Percentiles rank a stretch among this genome's conserved stretches.
phyloP scores from a whole-genome alignment of 2,113 vertebrate species.

The Caranx melampygus region DNA sequence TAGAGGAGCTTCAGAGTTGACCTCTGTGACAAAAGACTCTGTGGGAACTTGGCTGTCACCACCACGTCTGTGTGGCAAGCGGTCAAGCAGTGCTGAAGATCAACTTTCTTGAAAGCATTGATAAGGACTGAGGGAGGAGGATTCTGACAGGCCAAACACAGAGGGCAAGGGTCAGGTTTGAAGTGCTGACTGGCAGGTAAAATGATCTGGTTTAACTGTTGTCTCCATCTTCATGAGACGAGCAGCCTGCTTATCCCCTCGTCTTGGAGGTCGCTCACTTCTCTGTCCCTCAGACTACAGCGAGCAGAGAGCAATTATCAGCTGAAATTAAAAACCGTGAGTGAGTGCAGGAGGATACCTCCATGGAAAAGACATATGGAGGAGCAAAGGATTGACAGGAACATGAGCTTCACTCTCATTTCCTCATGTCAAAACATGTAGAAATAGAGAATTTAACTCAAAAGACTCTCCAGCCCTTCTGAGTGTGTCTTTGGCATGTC shows the following conservation, averaged over 20 bases:
- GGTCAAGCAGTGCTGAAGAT: slow-evolving; percentile 45
- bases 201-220: slow-evolving; percentile 60
- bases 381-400: slow-evolving; percentile 28
- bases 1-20: slow-evolving; percentile 69
- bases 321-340: slow-evolving; percentile 52
- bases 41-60: slow-evolving; percentile 60
- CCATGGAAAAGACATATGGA: neutral
- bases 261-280: slow-evolving; percentile 25
- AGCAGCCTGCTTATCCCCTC: slow-evolving; percentile 16
- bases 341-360: neutral
- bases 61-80: slow-evolving; percentile 27
- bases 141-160: slow-evolving; percentile 69
- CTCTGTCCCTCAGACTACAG: neutral
- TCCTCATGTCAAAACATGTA: slow-evolving; percentile 16
- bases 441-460: slow-evolving; percentile 25
- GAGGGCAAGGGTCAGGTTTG: slow-evolving; percentile 75
- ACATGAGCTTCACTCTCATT: slow-evolving; percentile 22
- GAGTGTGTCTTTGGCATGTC: slow-evolving; percentile 39
- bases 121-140: slow-evolving; percentile 66
- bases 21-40: slow-evolving; percentile 47
- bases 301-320: slow-evolving; percentile 45
- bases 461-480: slow-evolving; percentile 34
- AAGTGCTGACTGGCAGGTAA: slow-evolving; percentile 65
- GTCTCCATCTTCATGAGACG: slow-evolving; percentile 56
- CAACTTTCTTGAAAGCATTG: slow-evolving; percentile 57